Percentiles rank a stretch among this genome's conserved stretches.
phyloP scores from a whole-genome alignment of 1,140 invertebrate species.

The Drosophila kepulauana region DNA sequence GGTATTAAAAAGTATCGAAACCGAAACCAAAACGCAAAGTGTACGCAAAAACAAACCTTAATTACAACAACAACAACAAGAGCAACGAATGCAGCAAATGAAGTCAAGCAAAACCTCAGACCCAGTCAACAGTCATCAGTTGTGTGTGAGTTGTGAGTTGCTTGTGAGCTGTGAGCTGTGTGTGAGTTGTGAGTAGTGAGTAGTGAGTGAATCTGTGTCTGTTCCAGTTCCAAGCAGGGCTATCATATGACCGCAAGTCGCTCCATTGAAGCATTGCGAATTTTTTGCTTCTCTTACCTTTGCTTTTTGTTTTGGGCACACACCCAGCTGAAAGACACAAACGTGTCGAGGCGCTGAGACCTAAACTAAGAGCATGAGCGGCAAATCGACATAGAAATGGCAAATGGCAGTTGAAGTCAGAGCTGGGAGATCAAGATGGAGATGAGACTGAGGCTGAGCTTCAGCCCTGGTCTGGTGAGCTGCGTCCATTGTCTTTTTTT shows the following conservation, averaged over 20 bases:
- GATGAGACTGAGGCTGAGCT: constrained; percentile 15
- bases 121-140: constrained; percentile 61
- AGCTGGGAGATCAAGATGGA: background rate
- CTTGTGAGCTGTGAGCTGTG: constrained; percentile 20
- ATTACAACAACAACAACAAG: constrained; percentile 62
- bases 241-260: constrained; percentile 68
- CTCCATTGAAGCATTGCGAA: constrained; percentile 72
- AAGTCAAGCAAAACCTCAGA: constrained; percentile 69
- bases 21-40: constrained; percentile 51
- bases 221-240: constrained; percentile 58
- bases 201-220: constrained; percentile 41
- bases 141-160: constrained; percentile 35
- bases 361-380: constrained; percentile 1
- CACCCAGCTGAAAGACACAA: constrained; percentile 17
- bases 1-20: constrained; percentile 15
- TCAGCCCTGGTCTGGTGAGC: constrained; percentile 18
- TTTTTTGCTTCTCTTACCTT: background rate
- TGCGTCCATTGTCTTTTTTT: constrained; percentile 38
- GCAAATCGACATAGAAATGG: background rate
- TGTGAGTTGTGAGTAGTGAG: constrained; percentile 38
- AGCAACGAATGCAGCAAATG: constrained; percentile 39
- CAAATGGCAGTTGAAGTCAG: background rate
- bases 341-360: constrained; percentile 45
- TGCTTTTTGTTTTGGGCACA: constrained; percentile 27
- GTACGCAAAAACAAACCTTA: constrained; percentile 69